These are phyloP conservation scores for Muscicapa comitata DNA, from an alignment of 2,797 vertebrate genomes.

Conservation along the genomic window DNA sequence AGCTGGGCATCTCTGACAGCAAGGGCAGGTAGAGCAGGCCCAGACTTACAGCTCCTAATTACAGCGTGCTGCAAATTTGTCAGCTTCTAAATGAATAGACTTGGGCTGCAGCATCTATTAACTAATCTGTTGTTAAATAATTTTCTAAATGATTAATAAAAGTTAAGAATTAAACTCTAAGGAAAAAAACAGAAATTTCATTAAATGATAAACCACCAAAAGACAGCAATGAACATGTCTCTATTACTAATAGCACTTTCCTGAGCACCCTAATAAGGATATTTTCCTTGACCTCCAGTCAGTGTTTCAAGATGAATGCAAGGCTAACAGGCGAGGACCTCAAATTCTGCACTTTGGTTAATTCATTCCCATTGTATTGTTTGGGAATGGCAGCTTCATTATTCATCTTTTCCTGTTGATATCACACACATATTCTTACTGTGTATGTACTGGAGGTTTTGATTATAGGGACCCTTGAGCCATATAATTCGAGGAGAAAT, in stretches of 20 bases:
- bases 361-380: not conserved
- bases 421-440: not conserved
- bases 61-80: not conserved
- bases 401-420: not conserved
- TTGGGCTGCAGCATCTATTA: not conserved
- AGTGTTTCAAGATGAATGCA: not conserved
- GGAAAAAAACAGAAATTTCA: not conserved
- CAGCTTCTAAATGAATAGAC: not conserved
- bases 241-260: not conserved
- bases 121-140: not conserved
- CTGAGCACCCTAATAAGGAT: not conserved
- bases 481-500: not conserved
- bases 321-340: not conserved
- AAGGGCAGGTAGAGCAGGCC: not conserved
- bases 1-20: not conserved
- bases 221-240: not conserved
- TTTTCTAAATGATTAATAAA: not conserved
- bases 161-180: not conserved
- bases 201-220: not conserved
- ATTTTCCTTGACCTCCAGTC: not conserved
- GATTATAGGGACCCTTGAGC: not conserved
- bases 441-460: not conserved
- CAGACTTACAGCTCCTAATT: not conserved
- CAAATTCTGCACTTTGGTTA: not conserved
- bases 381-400: not conserved